Percentiles rank a stretch among this genome's conserved stretches.
These are phyloP conservation scores for Nannobrachium achirus DNA, from an alignment of 2,113 vertebrate genomes.

Conservation along the genomic window DNA sequence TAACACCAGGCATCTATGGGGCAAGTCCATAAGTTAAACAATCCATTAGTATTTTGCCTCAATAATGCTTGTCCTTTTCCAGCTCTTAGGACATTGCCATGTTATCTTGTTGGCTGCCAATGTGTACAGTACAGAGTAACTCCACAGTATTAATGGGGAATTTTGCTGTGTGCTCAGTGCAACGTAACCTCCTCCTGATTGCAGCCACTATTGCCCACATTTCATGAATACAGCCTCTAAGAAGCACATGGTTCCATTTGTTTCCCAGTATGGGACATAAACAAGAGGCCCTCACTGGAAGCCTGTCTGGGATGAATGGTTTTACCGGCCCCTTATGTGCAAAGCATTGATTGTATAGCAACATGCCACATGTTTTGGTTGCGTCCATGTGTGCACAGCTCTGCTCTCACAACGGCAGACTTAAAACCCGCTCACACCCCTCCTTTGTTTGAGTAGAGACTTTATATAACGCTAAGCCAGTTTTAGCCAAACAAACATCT, in stretches of 20 bases:
- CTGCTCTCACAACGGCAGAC: conserved; percentile 10
- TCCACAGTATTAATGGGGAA: too few species aligned
- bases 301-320: conserved; percentile 43
- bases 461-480: background rate
- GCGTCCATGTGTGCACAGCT: conserved; percentile 10
- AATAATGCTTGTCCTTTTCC: background rate
- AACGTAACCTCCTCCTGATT: conserved; percentile 14
- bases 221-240: conserved; percentile 17
- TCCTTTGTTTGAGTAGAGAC: conserved; percentile 10
- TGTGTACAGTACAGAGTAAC: too few species aligned
- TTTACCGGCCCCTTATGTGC: conserved; percentile 22
- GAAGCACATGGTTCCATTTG: conserved; percentile 40
- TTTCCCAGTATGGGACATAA: conserved; percentile 13
- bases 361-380: conserved; percentile 25
- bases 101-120: background rate
- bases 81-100: background rate
- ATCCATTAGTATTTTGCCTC: background rate
- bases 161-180: background rate
- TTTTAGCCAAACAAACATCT: background rate
- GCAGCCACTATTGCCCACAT: background rate
- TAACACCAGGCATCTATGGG: background rate
- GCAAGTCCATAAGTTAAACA: background rate
- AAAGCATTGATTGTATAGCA: conserved; percentile 30
- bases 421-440: background rate
- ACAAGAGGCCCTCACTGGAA: conserved; percentile 25